Evolutionary conservation across 92 coral and sea anemone genomes (phyloP).

Genomic region (Phymanthus crucifer): DNA sequence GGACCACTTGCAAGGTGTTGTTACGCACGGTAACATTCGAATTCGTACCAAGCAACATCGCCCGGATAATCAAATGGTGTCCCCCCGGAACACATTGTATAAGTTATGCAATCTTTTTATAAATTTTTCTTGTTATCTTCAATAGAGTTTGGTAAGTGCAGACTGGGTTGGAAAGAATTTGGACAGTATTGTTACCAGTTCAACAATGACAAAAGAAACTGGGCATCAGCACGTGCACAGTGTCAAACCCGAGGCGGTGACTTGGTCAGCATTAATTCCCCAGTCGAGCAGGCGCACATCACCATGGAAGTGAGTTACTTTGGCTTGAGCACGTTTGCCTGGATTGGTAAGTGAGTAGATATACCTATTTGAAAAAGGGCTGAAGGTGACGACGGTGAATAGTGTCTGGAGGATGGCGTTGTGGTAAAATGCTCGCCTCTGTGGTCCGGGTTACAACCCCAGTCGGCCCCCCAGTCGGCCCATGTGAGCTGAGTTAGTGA

Average conservation of each 20-base stretch:
- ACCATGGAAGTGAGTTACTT: constrained; percentile 62
- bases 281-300: constrained; percentile 90
- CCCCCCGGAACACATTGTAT: too few relatives aligned
- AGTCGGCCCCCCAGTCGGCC: too few relatives aligned
- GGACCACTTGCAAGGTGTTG: too few relatives aligned
- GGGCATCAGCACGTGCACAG: constrained; percentile 55
- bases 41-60: too few relatives aligned
- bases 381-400: too few relatives aligned
- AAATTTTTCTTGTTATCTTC: not conserved
- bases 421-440: too few relatives aligned
- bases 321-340: constrained; percentile 51
- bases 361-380: too few relatives aligned
- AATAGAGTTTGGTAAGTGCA: constrained; percentile 85
- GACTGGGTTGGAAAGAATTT: constrained; percentile 80
- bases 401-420: too few relatives aligned
- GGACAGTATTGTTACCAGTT: constrained; percentile 95
- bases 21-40: too few relatives aligned
- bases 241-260: constrained; percentile 80
- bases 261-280: constrained; percentile 78
- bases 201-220: constrained; percentile 51
- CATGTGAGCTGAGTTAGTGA: too few relatives aligned
- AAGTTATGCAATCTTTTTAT: not conserved
- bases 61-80: too few relatives aligned
- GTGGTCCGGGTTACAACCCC: too few relatives aligned
- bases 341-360: constrained; percentile 77